A percentile compares a stretch with the other conserved stretches of the same genome.
phyloP scores from a whole-genome alignment of 30 jellyfish, hydroid and myxozoan species.

The Turritopsis rubra region DNA sequence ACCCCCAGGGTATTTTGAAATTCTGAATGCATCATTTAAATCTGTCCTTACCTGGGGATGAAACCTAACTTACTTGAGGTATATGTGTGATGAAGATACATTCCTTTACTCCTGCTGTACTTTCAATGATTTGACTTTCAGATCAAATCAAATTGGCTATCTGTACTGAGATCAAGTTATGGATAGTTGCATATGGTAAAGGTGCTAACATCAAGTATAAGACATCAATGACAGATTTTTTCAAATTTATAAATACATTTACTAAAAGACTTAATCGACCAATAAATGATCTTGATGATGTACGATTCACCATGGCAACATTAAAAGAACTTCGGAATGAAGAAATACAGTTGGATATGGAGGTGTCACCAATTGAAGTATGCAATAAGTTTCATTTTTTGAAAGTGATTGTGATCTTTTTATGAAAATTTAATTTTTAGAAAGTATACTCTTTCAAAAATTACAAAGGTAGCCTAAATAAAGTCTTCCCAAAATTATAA shows the following conservation, averaged over 20 bases:
- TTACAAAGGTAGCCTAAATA: too few species aligned
- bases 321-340: conserved; percentile 77
- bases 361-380: conserved; percentile 77
- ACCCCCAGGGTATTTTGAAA: too few species aligned
- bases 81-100: too few species aligned
- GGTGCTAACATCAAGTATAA: conserved; percentile 58
- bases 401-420: too few species aligned
- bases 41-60: too few species aligned
- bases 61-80: too few species aligned
- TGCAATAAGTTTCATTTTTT: not conserved
- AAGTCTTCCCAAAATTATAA: too few species aligned
- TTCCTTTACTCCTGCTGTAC: not conserved
- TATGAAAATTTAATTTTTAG: too few species aligned
- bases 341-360: conserved; percentile 84
- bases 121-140: conserved; percentile 15
- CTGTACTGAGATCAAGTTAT: conserved; percentile 62
- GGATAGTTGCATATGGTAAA: conserved; percentile 74
- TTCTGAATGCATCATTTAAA: too few species aligned
- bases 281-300: conserved; percentile 83
- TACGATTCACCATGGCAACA: conserved; percentile 84
- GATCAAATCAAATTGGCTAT: conserved; percentile 64
- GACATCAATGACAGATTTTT: conserved; percentile 61
- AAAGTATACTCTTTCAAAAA: too few species aligned
- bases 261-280: conserved; percentile 63
- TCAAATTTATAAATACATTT: conserved; percentile 61